Evolutionary conservation across 1,140 invertebrate genomes (phyloP), one percentile per base, ranked within the genome.

Genomic region (Homalodisca vitripennis): DNA sequence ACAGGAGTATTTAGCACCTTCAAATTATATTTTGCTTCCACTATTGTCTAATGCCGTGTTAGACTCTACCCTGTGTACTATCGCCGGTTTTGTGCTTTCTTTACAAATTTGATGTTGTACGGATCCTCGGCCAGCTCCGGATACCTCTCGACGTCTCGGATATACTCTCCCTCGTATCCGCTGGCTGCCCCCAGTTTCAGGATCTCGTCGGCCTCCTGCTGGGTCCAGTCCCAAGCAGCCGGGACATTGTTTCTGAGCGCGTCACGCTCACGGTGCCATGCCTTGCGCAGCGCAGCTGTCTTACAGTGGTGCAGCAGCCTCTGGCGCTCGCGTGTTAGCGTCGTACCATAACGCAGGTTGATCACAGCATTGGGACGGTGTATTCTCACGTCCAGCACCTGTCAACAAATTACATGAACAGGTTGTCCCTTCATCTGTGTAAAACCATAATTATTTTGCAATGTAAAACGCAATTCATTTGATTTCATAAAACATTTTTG

Each of bases 111-210:
- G 65, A 98, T 89, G 82, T 97, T 98, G 80, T 93, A 96, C 1
- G 95, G 94, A 83, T 98, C 96, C 81, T 98, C 95, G 14, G 94
- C 92, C 14, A 98, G 83, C 78, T 97, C 92, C 0, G 95, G 94
- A 82, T 94, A 97, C 20, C 88, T 81, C 73, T 90, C 87, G 20
- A 95, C 89, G 76, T 95, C 92, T 78, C 96, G 92, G 69, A 94
- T 89, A 82, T 96, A 97, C 75, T 95, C 90, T 60, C 91, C 92
- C 75, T 95, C 91, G 80, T 95, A 97, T 73, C 89, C 91, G 2
- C 87, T 84, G 14, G 91, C 90, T 74, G 88, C 88, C 14, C 93
- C 94, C 64, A 86, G 82, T 75, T 96, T 94, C 67, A 93, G 81
- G 27, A 95, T 91, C 78, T 95, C 93, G 69, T 98, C 95, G 67